Evolutionary conservation across 2,888 invertebrate species (phyloP).

Genomic region (Odontothrips loti): DNA sequence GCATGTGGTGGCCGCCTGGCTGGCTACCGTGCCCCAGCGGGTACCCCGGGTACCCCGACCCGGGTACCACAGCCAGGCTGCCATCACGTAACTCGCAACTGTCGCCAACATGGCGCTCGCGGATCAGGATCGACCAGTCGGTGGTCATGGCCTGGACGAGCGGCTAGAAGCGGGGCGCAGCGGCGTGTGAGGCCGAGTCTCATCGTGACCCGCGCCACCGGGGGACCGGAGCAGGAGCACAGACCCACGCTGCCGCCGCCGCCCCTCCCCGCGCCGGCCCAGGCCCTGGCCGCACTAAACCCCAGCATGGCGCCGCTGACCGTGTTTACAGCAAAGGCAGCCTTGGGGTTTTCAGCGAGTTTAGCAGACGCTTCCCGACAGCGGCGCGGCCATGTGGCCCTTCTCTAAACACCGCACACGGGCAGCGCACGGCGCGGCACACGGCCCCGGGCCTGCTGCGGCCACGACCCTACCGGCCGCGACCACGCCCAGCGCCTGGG

Average conservation of each 20-base stretch:
- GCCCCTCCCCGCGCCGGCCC: not conserved
- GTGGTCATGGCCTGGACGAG: not conserved
- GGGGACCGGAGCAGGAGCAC: not conserved
- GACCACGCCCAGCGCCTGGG: no score
- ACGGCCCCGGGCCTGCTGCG: no score
- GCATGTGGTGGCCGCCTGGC: no score
- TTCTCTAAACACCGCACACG: conserved; percentile 4
- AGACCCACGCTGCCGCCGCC: not conserved
- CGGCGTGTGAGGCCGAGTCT: no score
- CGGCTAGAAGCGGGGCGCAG: no score
- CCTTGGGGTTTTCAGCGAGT: conserved; percentile 24
- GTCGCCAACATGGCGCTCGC: not conserved
- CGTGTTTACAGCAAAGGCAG: conserved; percentile 6
- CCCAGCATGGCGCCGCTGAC: not conserved
- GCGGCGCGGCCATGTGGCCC: conserved; percentile 10
- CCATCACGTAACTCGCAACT: no score
- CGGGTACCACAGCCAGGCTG: no score
- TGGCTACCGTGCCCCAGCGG: no score
- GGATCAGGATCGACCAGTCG: not conserved
- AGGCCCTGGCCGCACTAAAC: no score
- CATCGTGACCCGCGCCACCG: no score
- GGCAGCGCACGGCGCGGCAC: not conserved
- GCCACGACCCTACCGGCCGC: no score
- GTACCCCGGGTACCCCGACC: no score
- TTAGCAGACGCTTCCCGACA: conserved; percentile 9